Base-by-base conservation (phyloP, 2,888 invertebrate species). In the Phyllotreta striolata region DNA sequence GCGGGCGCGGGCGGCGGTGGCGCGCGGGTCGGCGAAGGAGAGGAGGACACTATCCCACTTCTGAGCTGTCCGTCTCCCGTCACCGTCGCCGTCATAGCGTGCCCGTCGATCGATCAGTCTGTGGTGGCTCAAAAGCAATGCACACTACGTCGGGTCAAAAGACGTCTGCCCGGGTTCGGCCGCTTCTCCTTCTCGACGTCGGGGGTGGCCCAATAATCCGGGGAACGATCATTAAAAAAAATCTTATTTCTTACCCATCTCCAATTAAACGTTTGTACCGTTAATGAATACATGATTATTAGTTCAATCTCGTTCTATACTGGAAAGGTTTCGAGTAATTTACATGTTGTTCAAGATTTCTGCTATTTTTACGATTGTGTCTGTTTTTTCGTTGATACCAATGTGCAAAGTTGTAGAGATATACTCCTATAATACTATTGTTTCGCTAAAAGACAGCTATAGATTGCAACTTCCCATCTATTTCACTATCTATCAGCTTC, bases 101-200 rank as follows among this genome's bases (percentile, higher is more conserved):
- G 77, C 78, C 24, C 79, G 77, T 78, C 80, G 81, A 81, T 74
- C 74, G 73, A 72, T 74, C 74, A 73, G 68, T 67, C 68, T 71
- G 79, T 80, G 80, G 81, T 80, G 80, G 80, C 81, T 81, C 81
- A 80, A 81, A 24, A 81, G 81, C 81, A 81, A 82, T 81, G 80
- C 81, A 81, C 66, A 62, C 64, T 57, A 55, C 14, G 12, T 69
- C 63, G 64, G 67, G 69, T 69, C 69, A 67, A 65, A 69, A 69
- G 81, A 81, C 81, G 81, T 81, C 80, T 81, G 81, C 81, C 81
- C 81, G 80, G 81, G 81, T 60, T 52, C 41, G 39, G 49, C 80
- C 73, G 73, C 80, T 78, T 64, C 66, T 62, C 64, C 69, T 68
- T 5, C 37, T 49, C 35, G 49, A 79, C 55, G 37, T 44, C 12